A percentile compares a stretch with the other conserved stretches of the same genome.
Evolutionary conservation across 1,140 invertebrate species (phyloP).

Genomic region (Anagrus nilaparvatae): DNA sequence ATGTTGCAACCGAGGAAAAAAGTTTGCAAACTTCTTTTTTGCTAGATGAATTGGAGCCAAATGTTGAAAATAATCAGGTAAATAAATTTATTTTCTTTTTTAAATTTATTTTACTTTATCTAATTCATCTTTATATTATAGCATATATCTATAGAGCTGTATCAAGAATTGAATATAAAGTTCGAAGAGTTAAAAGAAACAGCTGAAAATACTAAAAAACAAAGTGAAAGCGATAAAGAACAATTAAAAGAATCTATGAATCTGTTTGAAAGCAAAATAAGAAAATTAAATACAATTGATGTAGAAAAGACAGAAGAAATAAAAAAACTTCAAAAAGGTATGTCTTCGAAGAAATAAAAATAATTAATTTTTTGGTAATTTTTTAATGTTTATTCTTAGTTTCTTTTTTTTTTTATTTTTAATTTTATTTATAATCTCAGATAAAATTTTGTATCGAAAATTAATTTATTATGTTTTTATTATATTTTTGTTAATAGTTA

Average conservation of each 20-base stretch:
- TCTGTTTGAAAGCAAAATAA: not conserved
- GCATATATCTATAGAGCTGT: not conserved
- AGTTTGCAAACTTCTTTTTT: conserved; percentile 10
- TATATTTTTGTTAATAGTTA: not conserved
- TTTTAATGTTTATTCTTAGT: conserved; percentile 2
- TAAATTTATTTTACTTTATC: not conserved
- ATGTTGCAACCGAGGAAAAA: conserved; percentile 9
- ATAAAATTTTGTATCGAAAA: conserved; percentile 8
- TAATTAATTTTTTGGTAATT: no score
- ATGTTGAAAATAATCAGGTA: not conserved
- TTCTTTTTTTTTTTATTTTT: conserved; percentile 1
- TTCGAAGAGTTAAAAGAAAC: not conserved
- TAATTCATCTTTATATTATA: not conserved
- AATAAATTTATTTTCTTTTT: conserved; percentile 1
- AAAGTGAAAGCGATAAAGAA: conserved; percentile 3
- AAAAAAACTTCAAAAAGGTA: conserved; percentile 2
- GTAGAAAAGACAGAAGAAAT: conserved; percentile 2
- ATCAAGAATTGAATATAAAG: not conserved
- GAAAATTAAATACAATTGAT: not conserved
- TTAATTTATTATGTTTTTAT: not conserved
- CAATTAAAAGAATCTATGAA: not conserved
- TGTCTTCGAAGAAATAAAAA: no score
- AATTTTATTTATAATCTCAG: not conserved
- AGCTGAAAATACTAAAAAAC: conserved; percentile 5
- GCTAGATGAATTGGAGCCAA: not conserved